phyloP scores from a whole-genome alignment of 1,140 invertebrate species.

The Formica exsecta region DNA sequence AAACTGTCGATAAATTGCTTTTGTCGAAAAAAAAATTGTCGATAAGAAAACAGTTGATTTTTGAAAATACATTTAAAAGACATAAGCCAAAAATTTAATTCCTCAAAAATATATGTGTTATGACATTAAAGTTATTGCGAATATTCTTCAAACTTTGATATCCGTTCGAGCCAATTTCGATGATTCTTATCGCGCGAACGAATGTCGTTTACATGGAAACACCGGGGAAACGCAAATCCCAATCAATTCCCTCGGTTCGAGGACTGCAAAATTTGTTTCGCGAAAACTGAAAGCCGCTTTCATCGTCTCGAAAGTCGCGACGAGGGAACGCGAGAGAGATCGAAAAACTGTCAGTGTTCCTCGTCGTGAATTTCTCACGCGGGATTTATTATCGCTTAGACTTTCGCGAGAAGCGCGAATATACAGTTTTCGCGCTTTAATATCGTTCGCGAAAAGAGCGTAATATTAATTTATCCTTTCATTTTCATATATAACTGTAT shows the following conservation, averaged over 20 bases:
- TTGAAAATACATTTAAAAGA: too few relatives aligned
- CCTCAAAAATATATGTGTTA: not conserved
- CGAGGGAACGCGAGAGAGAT: conserved; percentile 55
- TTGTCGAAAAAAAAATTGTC: not conserved
- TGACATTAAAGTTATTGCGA: conserved; percentile 46
- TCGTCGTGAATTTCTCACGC: conserved; percentile 41
- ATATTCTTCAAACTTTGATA: conserved; percentile 31
- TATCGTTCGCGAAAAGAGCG: not conserved
- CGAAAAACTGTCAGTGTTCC: conserved; percentile 66
- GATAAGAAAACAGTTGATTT: not conserved
- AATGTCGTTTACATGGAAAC: conserved; percentile 45
- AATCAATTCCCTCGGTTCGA: conserved; percentile 61
- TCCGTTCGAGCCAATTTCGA: conserved; percentile 44
- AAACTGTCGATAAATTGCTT: not conserved
- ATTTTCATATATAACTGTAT: too few relatives aligned
- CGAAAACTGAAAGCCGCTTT: conserved; percentile 65
- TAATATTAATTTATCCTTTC: not conserved
- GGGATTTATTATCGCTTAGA: conserved; percentile 53
- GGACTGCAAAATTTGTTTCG: conserved; percentile 56
- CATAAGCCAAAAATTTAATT: not conserved
- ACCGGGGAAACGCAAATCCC: conserved; percentile 51
- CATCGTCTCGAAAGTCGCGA: conserved; percentile 33
- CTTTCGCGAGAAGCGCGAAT: not conserved
- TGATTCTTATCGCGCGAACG: conserved; percentile 47
- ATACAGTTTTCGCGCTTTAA: conserved; percentile 9